phyloP scores from a whole-genome alignment of 2,113 vertebrate genomes.

The Rafetus swinhoei region DNA sequence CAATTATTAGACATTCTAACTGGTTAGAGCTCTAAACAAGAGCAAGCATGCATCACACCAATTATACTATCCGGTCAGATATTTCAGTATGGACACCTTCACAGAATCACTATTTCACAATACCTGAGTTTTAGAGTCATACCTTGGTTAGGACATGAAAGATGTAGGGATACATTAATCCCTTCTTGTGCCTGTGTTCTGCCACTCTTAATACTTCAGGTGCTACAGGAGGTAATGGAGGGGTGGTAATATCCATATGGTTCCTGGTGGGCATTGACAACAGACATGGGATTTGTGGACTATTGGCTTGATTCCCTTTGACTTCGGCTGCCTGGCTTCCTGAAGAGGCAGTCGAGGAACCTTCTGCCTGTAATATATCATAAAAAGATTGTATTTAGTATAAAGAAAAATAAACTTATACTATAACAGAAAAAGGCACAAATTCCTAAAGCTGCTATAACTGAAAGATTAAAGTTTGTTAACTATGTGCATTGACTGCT shows the following conservation, averaged over 20 bases:
- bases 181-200: conserved; percentile 95
- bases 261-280: conserved; percentile 96
- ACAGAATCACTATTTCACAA: background rate
- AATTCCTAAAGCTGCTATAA: background rate
- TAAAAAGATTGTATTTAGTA: background rate
- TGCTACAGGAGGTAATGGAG: conserved; percentile 90
- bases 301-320: conserved; percentile 82
- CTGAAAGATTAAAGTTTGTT: background rate
- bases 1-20: background rate
- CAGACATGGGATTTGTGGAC: conserved; percentile 91
- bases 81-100: background rate
- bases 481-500: background rate
- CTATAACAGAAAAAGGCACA: background rate
- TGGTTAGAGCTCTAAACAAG: background rate
- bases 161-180: conserved; percentile 97
- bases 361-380: conserved; percentile 82
- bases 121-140: background rate
- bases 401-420: background rate
- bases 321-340: conserved; percentile 82
- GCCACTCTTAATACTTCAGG: conserved; percentile 95
- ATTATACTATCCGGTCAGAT: background rate
- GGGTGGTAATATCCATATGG: conserved; percentile 97
- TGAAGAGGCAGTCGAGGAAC: conserved; percentile 83
- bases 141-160: conserved; percentile 97
- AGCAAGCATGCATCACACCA: background rate